Evolutionary conservation across 2,797 vertebrate species (phyloP), one percentile per base, ranked within the genome.

Genomic region (Notolepis coatsorum): DNA sequence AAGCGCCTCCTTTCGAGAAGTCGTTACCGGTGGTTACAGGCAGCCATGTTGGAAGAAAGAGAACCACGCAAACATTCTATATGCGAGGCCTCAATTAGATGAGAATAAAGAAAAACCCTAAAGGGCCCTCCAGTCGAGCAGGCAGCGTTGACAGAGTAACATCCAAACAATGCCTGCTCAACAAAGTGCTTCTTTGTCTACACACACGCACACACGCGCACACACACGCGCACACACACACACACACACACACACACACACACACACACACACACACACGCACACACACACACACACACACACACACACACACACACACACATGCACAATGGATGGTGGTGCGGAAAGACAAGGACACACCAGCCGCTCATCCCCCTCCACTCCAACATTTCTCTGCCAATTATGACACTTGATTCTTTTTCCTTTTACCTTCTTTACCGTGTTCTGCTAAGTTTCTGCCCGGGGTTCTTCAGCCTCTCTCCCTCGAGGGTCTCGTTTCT

Each of bases 331-430:
- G 47, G 13, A 60, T 15, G 23, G 5, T 18, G 5, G 20, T 4
- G 3, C 20, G 18, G 8, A 58, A 69, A 68, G 73, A 70, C 61
- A 54, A 51, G 65, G 78, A 80, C 58, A 54, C 45, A 10, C 4
- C 51, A 42, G 65, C 65, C 56, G 46, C 62, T 60, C 17, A 38
- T 13, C 65, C 65, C 33, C 61, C 73, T 70, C 56, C 1, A 70
- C 63, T 70, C 66, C 37, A 72, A 84, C 72, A 77, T 68, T 28
- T 23, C 56, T 52, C 77, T 50, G 30, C 60, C 33, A 75, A 84
- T 88, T 73, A 81, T 62, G 6, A 37, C 89, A 90, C 89, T 92
- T 91, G 86, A 91, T 91, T 88, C 71, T 74, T 13, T 24, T 45
- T 43, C 15, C 12, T 35, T 77, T 82, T 77, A 84, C 41, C 55